Conservation (phyloP, 2,888 invertebrate genomes). For the Rhingia rostrata region DNA sequence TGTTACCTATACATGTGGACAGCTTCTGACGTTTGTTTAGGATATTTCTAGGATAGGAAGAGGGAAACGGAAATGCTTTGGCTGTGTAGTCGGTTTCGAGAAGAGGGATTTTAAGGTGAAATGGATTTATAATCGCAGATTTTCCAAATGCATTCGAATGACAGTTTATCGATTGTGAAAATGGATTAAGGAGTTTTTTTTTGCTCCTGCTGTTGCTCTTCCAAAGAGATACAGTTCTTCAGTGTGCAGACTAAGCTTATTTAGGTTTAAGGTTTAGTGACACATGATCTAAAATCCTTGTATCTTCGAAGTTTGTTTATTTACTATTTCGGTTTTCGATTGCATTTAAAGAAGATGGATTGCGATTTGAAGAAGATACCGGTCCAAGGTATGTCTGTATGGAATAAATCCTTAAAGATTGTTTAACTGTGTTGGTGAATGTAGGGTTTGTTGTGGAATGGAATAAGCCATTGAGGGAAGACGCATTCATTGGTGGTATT, state of each 20-base stretch:
- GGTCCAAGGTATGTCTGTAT: background rate
- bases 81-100: background rate
- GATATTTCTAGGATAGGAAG: constrained; percentile 39
- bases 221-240: background rate
- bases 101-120: constrained; percentile 15
- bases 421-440: background rate
- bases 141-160: constrained; percentile 65
- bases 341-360: constrained; percentile 48
- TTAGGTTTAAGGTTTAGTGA: constrained; percentile 33
- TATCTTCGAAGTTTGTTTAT: constrained; percentile 6
- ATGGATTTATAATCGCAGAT: constrained; percentile 69
- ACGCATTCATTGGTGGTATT: background rate
- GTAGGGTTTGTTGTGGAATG: no score
- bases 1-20: constrained; percentile 52
- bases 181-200: constrained; percentile 28
- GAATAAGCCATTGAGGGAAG: no score
- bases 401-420: background rate
- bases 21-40: constrained; percentile 61
- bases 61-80: background rate
- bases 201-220: background rate
- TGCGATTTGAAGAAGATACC: background rate
- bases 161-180: constrained; percentile 69
- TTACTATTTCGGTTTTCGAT: constrained; percentile 22
- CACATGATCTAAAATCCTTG: constrained; percentile 35
- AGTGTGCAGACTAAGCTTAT: constrained; percentile 4